phyloP scores from a whole-genome alignment of 2,888 invertebrate species.

The Halocaridina rubra region DNA sequence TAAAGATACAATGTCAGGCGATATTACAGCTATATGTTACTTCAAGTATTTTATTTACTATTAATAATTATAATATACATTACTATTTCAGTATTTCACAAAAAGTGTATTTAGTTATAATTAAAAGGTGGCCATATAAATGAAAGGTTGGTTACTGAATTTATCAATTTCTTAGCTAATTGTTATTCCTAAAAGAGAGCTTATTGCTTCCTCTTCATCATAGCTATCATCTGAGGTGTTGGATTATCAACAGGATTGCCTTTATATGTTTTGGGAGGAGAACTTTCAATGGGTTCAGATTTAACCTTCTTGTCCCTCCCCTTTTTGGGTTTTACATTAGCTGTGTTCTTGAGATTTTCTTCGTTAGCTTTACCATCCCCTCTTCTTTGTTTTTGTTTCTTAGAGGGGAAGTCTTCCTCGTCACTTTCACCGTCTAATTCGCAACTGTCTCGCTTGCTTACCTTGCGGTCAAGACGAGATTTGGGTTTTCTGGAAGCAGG shows the following conservation, averaged over 20 bases:
- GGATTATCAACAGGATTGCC: slow-evolving; percentile 42
- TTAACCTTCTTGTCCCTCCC: background rate
- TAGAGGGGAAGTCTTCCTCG: background rate
- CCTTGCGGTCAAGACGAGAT: slow-evolving; percentile 53
- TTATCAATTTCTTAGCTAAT: too few species aligned
- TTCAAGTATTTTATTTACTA: too few species aligned
- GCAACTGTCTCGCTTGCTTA: slow-evolving; percentile 54
- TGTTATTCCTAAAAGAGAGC: too few species aligned
- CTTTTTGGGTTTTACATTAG: slow-evolving; percentile 15
- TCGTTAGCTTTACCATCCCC: background rate
- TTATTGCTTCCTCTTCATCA: slow-evolving; percentile 42
- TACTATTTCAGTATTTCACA: too few species aligned
- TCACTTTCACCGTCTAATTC: slow-evolving; percentile 27
- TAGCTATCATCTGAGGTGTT: slow-evolving; percentile 61
- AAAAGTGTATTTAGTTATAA: too few species aligned
- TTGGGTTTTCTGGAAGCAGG: slow-evolving; percentile 53
- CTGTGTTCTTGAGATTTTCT: slow-evolving; percentile 30
- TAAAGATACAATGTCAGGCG: too few species aligned
- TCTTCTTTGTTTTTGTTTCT: background rate
- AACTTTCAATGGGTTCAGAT: background rate
- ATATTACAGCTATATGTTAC: too few species aligned
- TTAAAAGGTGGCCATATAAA: too few species aligned
- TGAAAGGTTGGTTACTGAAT: too few species aligned
- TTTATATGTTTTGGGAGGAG: background rate
- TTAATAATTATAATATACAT: too few species aligned